Evolutionary conservation across 2,797 vertebrate genomes (phyloP).

Genomic region (Pipistrellus kuhlii): DNA sequence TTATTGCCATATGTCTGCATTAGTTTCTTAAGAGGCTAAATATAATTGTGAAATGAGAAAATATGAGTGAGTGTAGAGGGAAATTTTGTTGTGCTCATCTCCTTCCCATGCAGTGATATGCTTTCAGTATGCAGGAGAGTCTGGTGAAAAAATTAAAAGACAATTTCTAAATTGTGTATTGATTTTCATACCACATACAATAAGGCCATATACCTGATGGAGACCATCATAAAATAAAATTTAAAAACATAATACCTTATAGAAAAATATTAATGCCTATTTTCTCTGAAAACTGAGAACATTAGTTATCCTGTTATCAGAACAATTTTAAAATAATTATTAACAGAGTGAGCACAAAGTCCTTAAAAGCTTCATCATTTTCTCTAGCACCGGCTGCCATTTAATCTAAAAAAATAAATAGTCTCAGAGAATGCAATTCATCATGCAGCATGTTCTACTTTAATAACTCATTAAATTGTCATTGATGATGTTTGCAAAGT

Average conservation of each 20-base stretch:
- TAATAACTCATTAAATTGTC: background rate
- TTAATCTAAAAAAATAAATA: background rate
- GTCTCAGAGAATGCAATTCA: background rate
- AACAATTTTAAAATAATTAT: conserved; percentile 63
- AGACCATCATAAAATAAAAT: conserved; percentile 46
- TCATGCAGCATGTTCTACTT: background rate
- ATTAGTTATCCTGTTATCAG: conserved; percentile 3
- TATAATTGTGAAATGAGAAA: conserved; percentile 78
- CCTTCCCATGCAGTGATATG: conserved; percentile 59
- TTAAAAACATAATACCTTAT: background rate
- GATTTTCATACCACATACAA: conserved; percentile 73
- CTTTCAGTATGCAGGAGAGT: conserved; percentile 75
- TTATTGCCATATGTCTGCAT: conserved; percentile 70
- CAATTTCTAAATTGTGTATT: conserved; percentile 83
- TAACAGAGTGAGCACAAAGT: conserved; percentile 7
- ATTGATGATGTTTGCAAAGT: background rate
- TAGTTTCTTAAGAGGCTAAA: conserved; percentile 80
- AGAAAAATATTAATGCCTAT: conserved; percentile 15
- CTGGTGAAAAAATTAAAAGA: conserved; percentile 83
- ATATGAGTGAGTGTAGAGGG: conserved; percentile 77
- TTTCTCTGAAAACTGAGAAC: conserved; percentile 52
- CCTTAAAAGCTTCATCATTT: background rate
- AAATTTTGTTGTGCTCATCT: conserved; percentile 66
- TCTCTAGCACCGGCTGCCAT: background rate
- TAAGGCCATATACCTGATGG: conserved; percentile 56